Evolutionary conservation across 2,113 vertebrate species (phyloP).

Genomic region (Sisor rabdophorus): DNA sequence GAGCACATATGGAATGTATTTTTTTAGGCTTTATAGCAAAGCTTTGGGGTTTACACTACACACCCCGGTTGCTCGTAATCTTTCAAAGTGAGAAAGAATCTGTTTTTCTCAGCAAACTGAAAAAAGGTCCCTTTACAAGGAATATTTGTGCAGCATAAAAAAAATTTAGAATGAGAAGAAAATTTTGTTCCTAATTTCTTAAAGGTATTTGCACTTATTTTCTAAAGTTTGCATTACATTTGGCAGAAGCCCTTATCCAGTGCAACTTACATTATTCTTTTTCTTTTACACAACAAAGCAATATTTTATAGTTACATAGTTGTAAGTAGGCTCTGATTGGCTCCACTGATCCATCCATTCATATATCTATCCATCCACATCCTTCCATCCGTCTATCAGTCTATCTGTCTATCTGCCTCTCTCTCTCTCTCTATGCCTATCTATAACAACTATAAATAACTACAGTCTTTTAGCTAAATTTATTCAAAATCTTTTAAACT

Average conservation of each 20-base stretch:
- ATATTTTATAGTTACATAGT: neutral
- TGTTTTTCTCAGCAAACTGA: conserved; percentile 48
- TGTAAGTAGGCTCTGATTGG: conserved; percentile 12
- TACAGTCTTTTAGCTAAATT: neutral
- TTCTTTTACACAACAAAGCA: too few relatives aligned
- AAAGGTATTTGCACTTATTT: neutral
- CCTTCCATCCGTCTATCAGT: too few relatives aligned
- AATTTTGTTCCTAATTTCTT: neutral
- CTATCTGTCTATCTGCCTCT: too few relatives aligned
- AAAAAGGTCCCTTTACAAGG: conserved; percentile 53
- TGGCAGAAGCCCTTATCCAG: too few relatives aligned
- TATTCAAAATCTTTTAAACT: neutral
- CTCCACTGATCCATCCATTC: neutral
- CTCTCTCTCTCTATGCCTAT: too few relatives aligned
- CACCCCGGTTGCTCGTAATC: conserved; percentile 43
- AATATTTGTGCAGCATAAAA: conserved; percentile 50
- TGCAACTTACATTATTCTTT: too few relatives aligned
- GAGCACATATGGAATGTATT: conserved; percentile 66
- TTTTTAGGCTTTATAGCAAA: conserved; percentile 56
- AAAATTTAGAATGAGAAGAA: neutral
- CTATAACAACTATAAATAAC: too few relatives aligned
- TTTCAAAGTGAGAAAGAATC: conserved; percentile 50
- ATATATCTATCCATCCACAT: too few relatives aligned
- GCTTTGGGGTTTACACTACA: conserved; percentile 32
- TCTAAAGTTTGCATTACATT: neutral